Base-by-base conservation (phyloP, 2,888 invertebrate genomes). In the Junonia oenone region DNA sequence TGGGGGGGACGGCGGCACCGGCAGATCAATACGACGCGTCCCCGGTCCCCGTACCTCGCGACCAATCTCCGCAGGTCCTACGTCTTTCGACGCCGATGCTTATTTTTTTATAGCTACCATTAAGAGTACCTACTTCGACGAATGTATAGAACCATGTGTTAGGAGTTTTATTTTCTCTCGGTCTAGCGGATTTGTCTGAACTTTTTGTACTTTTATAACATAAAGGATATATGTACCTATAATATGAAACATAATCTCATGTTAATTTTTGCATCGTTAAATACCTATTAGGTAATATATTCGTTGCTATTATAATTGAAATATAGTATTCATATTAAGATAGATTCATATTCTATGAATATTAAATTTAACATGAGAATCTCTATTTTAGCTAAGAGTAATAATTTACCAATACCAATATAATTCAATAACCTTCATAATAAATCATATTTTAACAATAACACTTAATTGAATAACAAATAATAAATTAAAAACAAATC, bases 21-120 rank as follows among this genome's bases (percentile, higher is more conserved):
- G 66, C 69, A 69, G 67, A 69, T 66, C 67, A 66, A 68, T 67
- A 69, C 73, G 63, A 69, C 75, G 78, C 71, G 76, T 80, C 69
- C 75, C 75, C 69, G 72, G 63, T 71, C 66, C 67, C 63, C 64
- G 71, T 63, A 64, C 64, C 67, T 69, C 76, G 77, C 84, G 75
- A 72, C 81, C 87, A 84, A 85, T 84, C 88, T 84, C 85, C 84
- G 79, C 86, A 78, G 80, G 85, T 82, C 85, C 83, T 82, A 76
- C 83, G 83, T 88, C 89, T 89, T 88, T 88, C 88, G 81, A 88
- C 89, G 85, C 86, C 83, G 75, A 76, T 79, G 82, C 84, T 87
- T 82, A 80, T 84, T 88, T 88, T 59, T 89, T 87, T 86, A 88
- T 80, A 82, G 83, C 78, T 67, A 75, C 81, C 83, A 84, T 87